A percentile compares a stretch with the other conserved stretches of the same genome.
Conservation (phyloP, 2,888 invertebrate genomes). For the Criorhina ranunculi region DNA sequence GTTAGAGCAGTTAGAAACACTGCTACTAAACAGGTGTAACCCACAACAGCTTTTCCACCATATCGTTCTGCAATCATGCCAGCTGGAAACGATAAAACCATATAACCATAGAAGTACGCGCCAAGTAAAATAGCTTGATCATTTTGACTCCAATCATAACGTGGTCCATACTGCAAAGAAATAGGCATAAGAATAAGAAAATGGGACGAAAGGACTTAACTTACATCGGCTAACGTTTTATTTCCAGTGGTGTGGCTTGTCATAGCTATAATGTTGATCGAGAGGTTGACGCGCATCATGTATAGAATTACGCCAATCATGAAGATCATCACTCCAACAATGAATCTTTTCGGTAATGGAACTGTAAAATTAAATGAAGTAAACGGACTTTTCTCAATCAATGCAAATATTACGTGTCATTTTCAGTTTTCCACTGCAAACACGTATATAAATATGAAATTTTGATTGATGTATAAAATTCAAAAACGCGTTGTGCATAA, state of each 20-base stretch:
- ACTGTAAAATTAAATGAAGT: conserved; percentile 80
- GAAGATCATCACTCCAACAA: conserved; percentile 89
- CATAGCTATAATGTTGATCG: conserved; percentile 91
- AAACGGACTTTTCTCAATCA: too few relatives aligned
- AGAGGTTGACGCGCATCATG: conserved; percentile 91
- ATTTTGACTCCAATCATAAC: conserved; percentile 86
- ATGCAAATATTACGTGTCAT: too few relatives aligned
- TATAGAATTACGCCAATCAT: conserved; percentile 90
- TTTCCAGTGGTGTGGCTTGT: conserved; percentile 80
- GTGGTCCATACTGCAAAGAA: conserved; percentile 85
- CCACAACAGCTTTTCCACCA: conserved; percentile 87
- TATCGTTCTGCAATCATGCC: conserved; percentile 88
- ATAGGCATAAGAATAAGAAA: too few relatives aligned
- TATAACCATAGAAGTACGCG: conserved; percentile 90
- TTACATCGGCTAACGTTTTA: conserved; percentile 81
- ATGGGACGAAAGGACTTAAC: conserved; percentile 45
- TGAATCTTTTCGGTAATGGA: conserved; percentile 85
- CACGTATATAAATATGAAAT: too few relatives aligned
- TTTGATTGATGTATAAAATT: too few relatives aligned
- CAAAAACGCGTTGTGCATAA: too few relatives aligned
- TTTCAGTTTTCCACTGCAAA: too few relatives aligned
- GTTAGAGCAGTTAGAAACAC: conserved; percentile 87
- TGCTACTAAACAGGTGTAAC: conserved; percentile 84
- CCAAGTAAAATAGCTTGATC: conserved; percentile 88
- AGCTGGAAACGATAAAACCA: conserved; percentile 88